Conservation (phyloP, 2,888 invertebrate species). For the Acheta domesticus region DNA sequence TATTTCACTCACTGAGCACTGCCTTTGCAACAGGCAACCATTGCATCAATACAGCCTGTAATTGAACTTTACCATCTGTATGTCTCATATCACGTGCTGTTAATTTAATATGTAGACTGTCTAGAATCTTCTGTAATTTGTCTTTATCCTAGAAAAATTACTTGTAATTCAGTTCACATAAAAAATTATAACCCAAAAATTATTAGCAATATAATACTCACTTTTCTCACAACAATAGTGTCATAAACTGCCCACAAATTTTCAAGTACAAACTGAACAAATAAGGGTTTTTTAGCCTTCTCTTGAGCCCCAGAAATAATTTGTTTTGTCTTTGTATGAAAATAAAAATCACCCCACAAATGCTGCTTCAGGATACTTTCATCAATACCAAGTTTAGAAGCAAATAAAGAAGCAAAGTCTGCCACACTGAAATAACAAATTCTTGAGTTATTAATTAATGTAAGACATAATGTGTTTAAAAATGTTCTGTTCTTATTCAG, state of each 20-base stretch:
- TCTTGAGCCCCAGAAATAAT: constrained; percentile 85
- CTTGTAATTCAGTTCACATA: neutral
- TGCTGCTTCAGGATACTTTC: constrained; percentile 70
- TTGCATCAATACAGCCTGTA: constrained; percentile 78
- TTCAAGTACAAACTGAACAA: constrained; percentile 86
- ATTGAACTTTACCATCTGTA: constrained; percentile 70
- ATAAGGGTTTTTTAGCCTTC: constrained; percentile 88
- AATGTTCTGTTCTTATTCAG: neutral
- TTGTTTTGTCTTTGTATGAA: constrained; percentile 78
- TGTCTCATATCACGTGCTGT: constrained; percentile 73
- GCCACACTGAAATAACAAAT: constrained; percentile 56
- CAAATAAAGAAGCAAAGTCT: constrained; percentile 78
- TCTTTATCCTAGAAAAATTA: constrained; percentile 58
- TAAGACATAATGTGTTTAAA: constrained; percentile 11
- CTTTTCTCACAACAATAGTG: constrained; percentile 67
- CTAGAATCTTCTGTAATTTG: constrained; percentile 65
- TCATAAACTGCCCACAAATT: constrained; percentile 90
- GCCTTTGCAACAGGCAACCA: constrained; percentile 86
- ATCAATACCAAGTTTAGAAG: constrained; percentile 70
- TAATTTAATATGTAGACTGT: constrained; percentile 72
- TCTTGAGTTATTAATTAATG: constrained; percentile 21
- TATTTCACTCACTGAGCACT: constrained; percentile 56
- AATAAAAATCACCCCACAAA: constrained; percentile 92
- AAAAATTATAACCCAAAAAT: neutral
- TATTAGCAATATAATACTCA: constrained; percentile 37